Base-by-base conservation (phyloP, 2,888 invertebrate species). In the Mythimna albipuncta region DNA sequence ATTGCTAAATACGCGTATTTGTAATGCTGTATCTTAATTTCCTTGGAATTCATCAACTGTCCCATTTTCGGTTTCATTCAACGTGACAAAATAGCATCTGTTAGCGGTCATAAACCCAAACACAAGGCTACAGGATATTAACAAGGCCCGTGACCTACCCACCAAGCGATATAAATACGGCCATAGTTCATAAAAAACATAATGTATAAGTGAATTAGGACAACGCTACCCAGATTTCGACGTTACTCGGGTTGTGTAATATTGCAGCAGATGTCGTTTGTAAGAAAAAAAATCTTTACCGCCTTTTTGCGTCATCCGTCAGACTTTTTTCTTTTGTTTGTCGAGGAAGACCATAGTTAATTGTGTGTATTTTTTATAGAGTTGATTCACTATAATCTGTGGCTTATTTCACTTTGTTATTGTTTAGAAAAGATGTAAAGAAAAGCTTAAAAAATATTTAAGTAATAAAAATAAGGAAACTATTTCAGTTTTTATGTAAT, bases 261-360 rank as follows among this genome's bases (percentile, higher is more conserved):
- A 83, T 83, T 82, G 77, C 83, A 85, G 87, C 91, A 91, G 90
- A 89, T 90, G 90, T 90, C 82, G 38, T 57, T 66, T 70, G 78
- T 75, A 68, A 74, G 79, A 84, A 79, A 59, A 59, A 85, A 88
- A 79, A 59, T 41, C 70, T 64, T 68, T 61, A 21, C 65, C 61
- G 73, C 73, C 74, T 77, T 80, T 85, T 86, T 80, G 73, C 74
- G 72, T 70, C 79, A 75, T 72, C 58, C 55, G 71, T 72, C 55
- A 64, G 69, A 62, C 10, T 65, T 64, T 72, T 68, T 66, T 72
- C 68, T 77, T 82, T 84, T 74, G 67, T 82, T 84, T 74, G 67
- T 81, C 73, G 65, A 57, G 26, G 13, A 54, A 64, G 50, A 72
- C 80, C 54, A 75, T 64, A 70, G 66, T 68, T 72, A 13, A 21